These are phyloP conservation scores for Antigone vipio DNA, from an alignment of 2,113 vertebrate species.

Conservation along the genomic window DNA sequence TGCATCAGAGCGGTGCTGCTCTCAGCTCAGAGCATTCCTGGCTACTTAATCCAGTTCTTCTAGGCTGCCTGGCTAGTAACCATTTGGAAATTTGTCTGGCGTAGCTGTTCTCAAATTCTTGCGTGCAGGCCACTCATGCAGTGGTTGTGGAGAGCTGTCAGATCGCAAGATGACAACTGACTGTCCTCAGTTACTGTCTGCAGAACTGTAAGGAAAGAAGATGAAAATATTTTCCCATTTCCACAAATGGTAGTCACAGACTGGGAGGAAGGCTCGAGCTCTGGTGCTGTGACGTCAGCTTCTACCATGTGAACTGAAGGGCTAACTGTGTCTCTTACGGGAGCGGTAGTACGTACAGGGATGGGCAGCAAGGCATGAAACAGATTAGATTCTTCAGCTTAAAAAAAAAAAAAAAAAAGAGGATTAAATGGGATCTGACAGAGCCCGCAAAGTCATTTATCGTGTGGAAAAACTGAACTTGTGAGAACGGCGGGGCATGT, in stretches of 20 bases:
- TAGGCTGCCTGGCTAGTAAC: background rate
- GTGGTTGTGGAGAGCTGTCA: background rate
- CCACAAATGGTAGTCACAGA: background rate
- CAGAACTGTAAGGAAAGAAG: background rate
- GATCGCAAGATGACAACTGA: background rate
- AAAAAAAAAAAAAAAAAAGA: background rate
- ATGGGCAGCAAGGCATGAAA: background rate
- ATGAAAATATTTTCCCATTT: background rate
- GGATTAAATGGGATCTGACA: background rate
- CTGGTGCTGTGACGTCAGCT: fast-evolving
- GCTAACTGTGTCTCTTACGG: background rate
- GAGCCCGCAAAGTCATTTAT: background rate
- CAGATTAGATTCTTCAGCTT: background rate
- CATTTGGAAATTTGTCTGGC: background rate
- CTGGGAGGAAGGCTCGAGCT: background rate
- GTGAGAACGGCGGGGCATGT: background rate
- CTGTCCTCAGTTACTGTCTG: background rate
- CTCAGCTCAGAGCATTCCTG: background rate
- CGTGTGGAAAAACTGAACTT: background rate
- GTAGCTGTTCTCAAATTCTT: background rate
- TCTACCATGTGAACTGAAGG: background rate
- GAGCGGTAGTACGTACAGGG: fast-evolving
- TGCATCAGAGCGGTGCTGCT: background rate
- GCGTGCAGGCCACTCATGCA: background rate
- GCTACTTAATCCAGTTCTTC: background rate